These are phyloP conservation scores for Misgurnus anguillicaudatus DNA, from an alignment of 2,113 vertebrate species.

Conservation along the genomic window DNA sequence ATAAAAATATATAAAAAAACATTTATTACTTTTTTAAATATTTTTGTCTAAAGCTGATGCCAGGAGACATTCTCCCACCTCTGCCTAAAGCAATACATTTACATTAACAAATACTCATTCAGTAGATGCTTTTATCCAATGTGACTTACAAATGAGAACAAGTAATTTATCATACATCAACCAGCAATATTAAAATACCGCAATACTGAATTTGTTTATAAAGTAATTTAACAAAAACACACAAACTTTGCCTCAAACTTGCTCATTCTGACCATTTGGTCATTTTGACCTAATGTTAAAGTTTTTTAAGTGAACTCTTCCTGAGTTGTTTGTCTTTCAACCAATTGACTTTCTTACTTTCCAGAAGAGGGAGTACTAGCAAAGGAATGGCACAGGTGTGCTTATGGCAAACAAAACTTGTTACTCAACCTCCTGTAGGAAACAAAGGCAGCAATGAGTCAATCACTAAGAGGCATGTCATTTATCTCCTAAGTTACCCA, in stretches of 20 bases:
- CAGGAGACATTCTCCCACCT: not conserved
- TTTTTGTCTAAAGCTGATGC: not conserved
- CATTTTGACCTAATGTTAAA: not conserved
- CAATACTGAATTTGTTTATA: not conserved
- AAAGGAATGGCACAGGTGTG: not conserved
- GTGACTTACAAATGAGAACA: not conserved
- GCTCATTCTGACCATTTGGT: no score
- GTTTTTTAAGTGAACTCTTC: not conserved
- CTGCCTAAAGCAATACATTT: not conserved
- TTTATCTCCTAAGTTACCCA: not conserved
- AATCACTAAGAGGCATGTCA: not conserved
- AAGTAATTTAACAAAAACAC: no score
- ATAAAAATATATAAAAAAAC: no score
- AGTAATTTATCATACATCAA: not conserved
- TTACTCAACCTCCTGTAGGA: constrained; percentile 9
- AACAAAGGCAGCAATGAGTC: constrained; percentile 12
- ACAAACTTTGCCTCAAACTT: not conserved
- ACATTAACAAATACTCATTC: not conserved
- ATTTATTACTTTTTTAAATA: no score
- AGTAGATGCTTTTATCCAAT: not conserved
- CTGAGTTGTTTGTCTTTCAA: no score
- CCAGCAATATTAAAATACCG: not conserved
- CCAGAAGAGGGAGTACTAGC: constrained; percentile 71
- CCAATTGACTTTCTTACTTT: not conserved
- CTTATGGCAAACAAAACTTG: constrained; percentile 28